Conservation (phyloP, 2,888 invertebrate genomes). For the Tinea pellionella region DNA sequence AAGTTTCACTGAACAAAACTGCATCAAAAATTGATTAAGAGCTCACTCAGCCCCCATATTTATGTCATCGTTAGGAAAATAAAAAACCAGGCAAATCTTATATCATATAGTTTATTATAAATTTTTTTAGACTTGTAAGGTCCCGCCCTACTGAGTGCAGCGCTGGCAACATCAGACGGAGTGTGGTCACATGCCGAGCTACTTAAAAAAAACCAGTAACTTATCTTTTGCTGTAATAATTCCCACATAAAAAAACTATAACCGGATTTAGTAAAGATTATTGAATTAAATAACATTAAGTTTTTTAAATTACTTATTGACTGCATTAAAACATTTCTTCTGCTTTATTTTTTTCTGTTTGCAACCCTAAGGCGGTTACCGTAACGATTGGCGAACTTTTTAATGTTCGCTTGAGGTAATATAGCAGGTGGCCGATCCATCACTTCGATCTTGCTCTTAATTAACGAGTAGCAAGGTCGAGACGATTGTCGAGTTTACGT, state of each 20-base stretch:
- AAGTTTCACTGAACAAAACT: no score
- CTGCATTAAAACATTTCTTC: neutral
- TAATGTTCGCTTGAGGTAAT: conserved; percentile 3
- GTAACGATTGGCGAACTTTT: neutral
- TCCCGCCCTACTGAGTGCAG: no score
- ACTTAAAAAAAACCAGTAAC: no score
- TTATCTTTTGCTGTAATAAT: no score
- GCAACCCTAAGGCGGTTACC: neutral
- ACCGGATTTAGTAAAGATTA: neutral
- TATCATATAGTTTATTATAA: no score
- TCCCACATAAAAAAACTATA: neutral
- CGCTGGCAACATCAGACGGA: no score
- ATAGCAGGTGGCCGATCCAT: conserved; percentile 43
- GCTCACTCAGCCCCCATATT: no score
- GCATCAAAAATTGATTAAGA: no score
- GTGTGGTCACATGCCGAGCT: no score
- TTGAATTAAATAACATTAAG: neutral
- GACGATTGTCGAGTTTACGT: conserved; percentile 10
- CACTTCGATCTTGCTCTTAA: conserved; percentile 50
- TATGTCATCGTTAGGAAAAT: no score
- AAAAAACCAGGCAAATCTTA: no score
- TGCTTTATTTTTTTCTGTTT: neutral
- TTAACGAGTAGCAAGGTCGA: conserved; percentile 61
- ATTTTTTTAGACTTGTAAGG: no score
- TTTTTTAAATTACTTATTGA: neutral